These are phyloP conservation scores for Cristatella mucedo DNA, from an alignment of 2,888 invertebrate species.

Conservation along the genomic window DNA sequence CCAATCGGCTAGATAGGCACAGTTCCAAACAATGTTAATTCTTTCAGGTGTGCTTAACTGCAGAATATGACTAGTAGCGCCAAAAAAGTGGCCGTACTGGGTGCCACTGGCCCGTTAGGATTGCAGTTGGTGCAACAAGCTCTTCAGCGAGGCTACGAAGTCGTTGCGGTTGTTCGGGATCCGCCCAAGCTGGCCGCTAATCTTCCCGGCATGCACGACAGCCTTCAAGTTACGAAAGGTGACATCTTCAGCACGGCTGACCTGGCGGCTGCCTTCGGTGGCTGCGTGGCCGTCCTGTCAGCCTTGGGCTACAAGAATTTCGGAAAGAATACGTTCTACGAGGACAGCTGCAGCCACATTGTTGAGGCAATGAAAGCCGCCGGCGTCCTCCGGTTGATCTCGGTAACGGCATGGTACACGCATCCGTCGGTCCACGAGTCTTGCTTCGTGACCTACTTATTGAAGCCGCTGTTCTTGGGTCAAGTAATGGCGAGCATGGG, in stretches of 20 bases:
- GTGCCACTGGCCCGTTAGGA: conserved; percentile 28
- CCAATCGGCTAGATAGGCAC: too few species aligned
- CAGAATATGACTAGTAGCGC: too few species aligned
- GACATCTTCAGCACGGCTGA: neutral
- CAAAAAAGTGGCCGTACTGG: too few species aligned
- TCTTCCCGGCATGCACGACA: too few species aligned
- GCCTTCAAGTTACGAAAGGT: too few species aligned
- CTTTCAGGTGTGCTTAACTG: too few species aligned
- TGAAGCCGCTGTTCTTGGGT: conserved; percentile 23
- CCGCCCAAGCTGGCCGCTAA: conserved; percentile 22
- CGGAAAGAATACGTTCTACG: conserved; percentile 17
- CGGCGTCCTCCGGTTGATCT: conserved; percentile 18
- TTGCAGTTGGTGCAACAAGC: conserved; percentile 21
- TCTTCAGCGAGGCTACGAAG: conserved; percentile 18
- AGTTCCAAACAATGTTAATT: too few species aligned
- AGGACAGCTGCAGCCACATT: conserved; percentile 19
- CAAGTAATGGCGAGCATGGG: conserved; percentile 22
- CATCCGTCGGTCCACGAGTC: too few species aligned
- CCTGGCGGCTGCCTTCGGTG: neutral
- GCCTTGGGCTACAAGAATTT: conserved; percentile 6
- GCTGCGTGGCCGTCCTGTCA: conserved; percentile 12
- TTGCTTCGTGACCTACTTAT: too few species aligned
- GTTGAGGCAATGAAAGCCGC: conserved; percentile 21
- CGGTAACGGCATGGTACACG: conserved; percentile 21
- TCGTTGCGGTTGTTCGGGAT: conserved; percentile 23